phyloP scores from a whole-genome alignment of 2,113 vertebrate genomes.

The Girardinichthys multiradiatus region DNA sequence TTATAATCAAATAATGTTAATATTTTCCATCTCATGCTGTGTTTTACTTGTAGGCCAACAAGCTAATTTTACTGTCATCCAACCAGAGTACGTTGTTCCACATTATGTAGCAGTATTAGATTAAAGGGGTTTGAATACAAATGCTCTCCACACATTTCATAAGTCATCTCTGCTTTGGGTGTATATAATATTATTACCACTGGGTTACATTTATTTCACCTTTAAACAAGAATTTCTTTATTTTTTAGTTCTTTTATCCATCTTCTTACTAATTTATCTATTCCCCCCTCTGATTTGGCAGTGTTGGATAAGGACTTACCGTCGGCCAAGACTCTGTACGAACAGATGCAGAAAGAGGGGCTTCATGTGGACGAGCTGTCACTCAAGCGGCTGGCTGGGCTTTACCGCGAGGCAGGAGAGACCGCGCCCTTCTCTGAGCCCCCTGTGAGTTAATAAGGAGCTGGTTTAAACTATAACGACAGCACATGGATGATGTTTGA shows the following conservation, averaged over 20 bases:
- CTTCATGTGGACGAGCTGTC: constrained; percentile 77
- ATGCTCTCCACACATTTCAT: no score
- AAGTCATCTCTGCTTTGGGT: neutral
- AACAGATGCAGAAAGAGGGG: constrained; percentile 80
- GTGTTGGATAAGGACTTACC: constrained; percentile 82
- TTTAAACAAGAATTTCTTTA: constrained; percentile 4
- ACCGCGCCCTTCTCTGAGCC: constrained; percentile 88
- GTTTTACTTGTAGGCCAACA: no score
- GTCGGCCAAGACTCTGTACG: constrained; percentile 83
- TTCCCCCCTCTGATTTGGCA: constrained; percentile 56
- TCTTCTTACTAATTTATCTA: neutral
- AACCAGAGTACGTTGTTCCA: no score
- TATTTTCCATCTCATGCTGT: no score
- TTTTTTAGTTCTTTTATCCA: neutral
- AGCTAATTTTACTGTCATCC: no score
- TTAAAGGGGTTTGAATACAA: no score
- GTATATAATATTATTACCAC: neutral
- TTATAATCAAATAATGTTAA: no score
- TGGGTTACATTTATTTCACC: neutral
- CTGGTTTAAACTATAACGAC: neutral
- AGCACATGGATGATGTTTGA: neutral
- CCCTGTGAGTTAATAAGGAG: constrained; percentile 83
- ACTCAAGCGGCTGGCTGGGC: constrained; percentile 87
- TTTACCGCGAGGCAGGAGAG: constrained; percentile 85
- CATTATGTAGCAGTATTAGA: no score